Evolutionary conservation across 2,797 vertebrate species (phyloP), one percentile per base, ranked within the genome.

Genomic region (Acanthornis magna): DNA sequence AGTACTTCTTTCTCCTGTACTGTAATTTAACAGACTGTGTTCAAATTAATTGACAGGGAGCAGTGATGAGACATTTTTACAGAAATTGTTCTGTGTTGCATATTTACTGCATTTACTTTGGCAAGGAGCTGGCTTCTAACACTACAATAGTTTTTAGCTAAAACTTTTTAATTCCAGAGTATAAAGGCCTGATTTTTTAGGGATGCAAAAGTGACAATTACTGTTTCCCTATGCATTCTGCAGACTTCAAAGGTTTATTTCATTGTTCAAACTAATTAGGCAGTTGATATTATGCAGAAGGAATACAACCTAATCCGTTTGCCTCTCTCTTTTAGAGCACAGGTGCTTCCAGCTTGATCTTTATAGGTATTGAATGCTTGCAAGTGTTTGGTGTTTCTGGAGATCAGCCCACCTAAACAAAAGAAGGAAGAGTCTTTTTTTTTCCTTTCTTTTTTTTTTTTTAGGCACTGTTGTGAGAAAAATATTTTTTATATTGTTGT

Each of bases 391-490:
- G 36, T 48, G 58, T 45, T 88, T 88, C 53, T 91, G 55, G 61
- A 84, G 34, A 50, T 72, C 62, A 77, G 53, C 48, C 57, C 40
- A 53, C 7, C 30, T 61, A 61, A 78, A 54, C 16, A 54, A 45
- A 85, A 84, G 45, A 54, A 77, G 30, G 10, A 77, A 68, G 4
- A 1, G 16, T 16, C 1, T 50, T 26, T 26, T 11, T 51, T 3
- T 15, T 10, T 1, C 1, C 1, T 3, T 34, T 9, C 4, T 42
- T 21, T 48, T 12, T 53, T 20, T 54, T 75, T 43, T n/a, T n/a
- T n/a, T 9, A 74, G 21, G 7, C 10, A 54, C 5, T 80, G 27
- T 36, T 25, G 1, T 57, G 21, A 36, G 23, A 66, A 90, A 91
- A 83, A 63, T 58, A 66, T 17, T 74, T 74, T 91, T 17, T 63